These are phyloP conservation scores for Pleuronectes platessa DNA, from an alignment of 2,113 vertebrate species.

Conservation along the genomic window DNA sequence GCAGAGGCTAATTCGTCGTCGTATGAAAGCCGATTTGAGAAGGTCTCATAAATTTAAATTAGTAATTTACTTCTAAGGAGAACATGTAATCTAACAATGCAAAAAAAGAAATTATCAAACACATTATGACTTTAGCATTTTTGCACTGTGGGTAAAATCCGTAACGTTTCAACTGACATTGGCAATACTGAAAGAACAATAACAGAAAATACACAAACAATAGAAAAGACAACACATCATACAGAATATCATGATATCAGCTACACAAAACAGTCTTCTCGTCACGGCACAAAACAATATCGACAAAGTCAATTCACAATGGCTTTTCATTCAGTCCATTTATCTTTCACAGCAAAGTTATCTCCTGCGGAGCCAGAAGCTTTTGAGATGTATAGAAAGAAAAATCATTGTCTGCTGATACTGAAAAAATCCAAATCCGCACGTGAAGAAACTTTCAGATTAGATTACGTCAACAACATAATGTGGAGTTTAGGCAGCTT, in stretches of 20 bases:
- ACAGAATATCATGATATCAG: conserved; percentile 18
- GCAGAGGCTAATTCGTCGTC: too few species aligned
- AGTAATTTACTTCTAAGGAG: conserved; percentile 8
- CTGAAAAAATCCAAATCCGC: conserved; percentile 28
- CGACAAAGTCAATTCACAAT: conserved; percentile 34
- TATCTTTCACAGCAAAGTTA: conserved; percentile 68
- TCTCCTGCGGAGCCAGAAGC: conserved; percentile 22
- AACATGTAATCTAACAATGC: neutral
- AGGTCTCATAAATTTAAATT: conserved; percentile 2
- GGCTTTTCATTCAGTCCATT: conserved; percentile 54
- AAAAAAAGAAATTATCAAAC: neutral
- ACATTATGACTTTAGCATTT: neutral
- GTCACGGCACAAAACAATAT: conserved; percentile 33
- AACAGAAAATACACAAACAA: conserved; percentile 18
- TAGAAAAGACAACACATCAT: conserved; percentile 28
- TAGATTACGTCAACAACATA: conserved; percentile 25
- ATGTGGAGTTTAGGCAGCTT: conserved; percentile 18
- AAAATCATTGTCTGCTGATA: conserved; percentile 20
- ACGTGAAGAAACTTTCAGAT: conserved; percentile 16
- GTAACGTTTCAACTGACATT: conserved; percentile 21
- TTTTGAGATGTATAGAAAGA: conserved; percentile 22
- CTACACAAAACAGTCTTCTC: conserved; percentile 28
- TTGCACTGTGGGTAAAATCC: neutral
- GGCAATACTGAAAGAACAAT: conserved; percentile 50
- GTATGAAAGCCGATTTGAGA: neutral